Base-by-base conservation (phyloP, 2,113 vertebrate genomes). In the Cyphomyrus discorhynchus region DNA sequence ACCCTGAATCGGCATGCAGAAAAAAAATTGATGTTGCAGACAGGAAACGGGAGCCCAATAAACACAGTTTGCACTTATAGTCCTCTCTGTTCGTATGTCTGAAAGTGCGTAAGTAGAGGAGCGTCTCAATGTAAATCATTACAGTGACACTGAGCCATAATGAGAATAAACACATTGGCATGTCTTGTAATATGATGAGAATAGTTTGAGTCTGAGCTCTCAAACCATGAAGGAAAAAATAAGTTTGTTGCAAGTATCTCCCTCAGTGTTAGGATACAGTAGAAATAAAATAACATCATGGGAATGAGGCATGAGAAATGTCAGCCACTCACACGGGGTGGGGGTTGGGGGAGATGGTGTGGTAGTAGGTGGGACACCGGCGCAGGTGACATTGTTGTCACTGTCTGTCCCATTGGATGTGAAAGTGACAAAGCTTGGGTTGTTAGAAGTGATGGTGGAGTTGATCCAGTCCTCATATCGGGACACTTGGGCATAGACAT, bases 401-500 rank as follows among this genome's bases (percentile, higher is more conserved):
- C 84, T 10, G 62, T 95, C 83, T 0, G 88, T 93, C 56, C 94
- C 94, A 3, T 0, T 89, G 77, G 95, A 94, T 0, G 15, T 91
- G 92, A 90, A 94, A 0, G 0, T 88, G 5, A 95, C 0, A 50
- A 92, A 95, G 70, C 93, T 92, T 0, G 94, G 93, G 70, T 0
- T 90, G n/a, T 90, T 66, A 13, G 0, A 50, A 47, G 0, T 45
- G 83, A 95, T 91, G 0, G 88, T 15, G 4, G 7, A 47, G 1
- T 86, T 92, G 91, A 98, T 97, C 97, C 97, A 98, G 15, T 92
- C 49, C 90, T 96, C 90, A 87, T 95, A 97, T 77, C 91, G 92
- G 45, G 96, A 96, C 91, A 97, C 95, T 80, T 94, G 92, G 89
- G 96, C 45, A 77, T 98, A 98, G 89, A 98, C 96, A 90, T 96